These are phyloP conservation scores for Tyrannus savana DNA, from an alignment of 2,113 vertebrate genomes.

Conservation along the genomic window DNA sequence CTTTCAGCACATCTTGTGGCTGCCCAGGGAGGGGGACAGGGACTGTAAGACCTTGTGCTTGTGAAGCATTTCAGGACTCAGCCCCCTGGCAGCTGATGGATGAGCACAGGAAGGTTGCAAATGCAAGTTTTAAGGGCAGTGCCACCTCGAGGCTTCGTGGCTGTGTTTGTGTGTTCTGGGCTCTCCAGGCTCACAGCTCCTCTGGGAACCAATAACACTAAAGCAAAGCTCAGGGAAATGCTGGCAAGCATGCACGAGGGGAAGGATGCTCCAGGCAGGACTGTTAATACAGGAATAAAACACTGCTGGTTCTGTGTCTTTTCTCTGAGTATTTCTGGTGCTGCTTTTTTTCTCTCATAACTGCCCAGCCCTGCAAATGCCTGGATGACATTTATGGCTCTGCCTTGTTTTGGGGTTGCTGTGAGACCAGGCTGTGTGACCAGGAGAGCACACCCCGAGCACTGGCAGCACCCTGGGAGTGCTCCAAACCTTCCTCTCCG, in stretches of 20 bases:
- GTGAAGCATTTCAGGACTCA: neutral
- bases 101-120: neutral
- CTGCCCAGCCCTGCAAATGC: neutral
- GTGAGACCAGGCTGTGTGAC: fast-evolving
- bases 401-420: neutral
- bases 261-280: neutral
- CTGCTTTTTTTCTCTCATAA: neutral
- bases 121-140: neutral
- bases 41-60: neutral
- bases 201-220: neutral
- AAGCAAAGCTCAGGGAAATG: neutral
- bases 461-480: fast-evolving
- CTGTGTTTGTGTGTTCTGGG: constrained; percentile 30
- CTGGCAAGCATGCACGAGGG: neutral
- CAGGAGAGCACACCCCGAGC: fast-evolving
- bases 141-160: neutral
- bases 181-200: constrained; percentile 29
- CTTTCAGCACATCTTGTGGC: neutral
- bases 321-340: neutral
- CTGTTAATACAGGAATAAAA: neutral
- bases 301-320: neutral
- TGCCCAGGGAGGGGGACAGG: neutral
- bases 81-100: neutral
- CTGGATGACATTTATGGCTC: fast-evolving
- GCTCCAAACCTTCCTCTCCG: fast-evolving